These are phyloP conservation scores for Eleutherodactylus coqui DNA, from an alignment of 2,797 vertebrate genomes.

Conservation along the genomic window DNA sequence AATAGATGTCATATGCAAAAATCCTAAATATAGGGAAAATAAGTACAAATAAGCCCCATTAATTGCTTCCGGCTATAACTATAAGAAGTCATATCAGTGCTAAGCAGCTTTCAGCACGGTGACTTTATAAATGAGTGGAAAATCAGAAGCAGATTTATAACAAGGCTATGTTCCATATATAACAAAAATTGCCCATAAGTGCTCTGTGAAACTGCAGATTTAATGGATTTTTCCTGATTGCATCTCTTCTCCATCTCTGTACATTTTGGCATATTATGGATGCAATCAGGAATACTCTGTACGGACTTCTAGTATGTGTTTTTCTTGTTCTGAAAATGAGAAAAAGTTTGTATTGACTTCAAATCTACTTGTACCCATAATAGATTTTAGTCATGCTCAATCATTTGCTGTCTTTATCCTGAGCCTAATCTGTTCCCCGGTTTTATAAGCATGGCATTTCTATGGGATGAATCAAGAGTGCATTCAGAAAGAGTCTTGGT, in stretches of 20 bases:
- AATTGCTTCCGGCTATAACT: neutral
- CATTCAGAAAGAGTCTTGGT: neutral
- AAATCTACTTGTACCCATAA: neutral
- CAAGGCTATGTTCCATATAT: neutral
- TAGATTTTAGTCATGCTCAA: neutral
- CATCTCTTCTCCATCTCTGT: neutral
- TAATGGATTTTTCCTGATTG: neutral
- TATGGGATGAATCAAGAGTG: neutral
- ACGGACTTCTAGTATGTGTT: neutral
- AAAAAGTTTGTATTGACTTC: neutral
- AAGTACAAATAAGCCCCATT: neutral
- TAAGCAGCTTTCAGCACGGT: neutral
- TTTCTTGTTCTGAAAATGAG: neutral
- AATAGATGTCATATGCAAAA: neutral
- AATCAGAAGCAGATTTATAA: neutral
- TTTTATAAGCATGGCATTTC: neutral
- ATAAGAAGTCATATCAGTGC: neutral
- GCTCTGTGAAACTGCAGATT: neutral
- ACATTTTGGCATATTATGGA: neutral
- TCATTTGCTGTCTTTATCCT: neutral
- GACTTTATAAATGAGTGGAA: neutral
- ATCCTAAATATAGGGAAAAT: neutral
- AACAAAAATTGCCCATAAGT: neutral
- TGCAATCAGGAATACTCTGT: neutral
- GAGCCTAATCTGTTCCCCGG: neutral